Evolutionary conservation across 2,113 vertebrate genomes (phyloP).

Genomic region (Neomonachus schauinslandi): DNA sequence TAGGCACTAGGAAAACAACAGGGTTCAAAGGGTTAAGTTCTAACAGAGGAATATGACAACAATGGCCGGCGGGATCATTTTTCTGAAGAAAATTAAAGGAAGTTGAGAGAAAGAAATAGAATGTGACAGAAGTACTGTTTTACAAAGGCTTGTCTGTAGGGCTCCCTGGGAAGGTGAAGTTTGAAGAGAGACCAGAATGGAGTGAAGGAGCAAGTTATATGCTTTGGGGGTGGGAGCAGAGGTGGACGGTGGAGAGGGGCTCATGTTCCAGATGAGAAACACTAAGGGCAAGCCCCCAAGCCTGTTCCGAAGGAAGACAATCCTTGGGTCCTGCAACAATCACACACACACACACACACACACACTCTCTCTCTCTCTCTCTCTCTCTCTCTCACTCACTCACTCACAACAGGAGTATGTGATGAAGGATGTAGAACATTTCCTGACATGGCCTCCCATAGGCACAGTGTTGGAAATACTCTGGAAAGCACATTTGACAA

Average conservation of each 20-base stretch:
- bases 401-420: background rate
- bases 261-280: background rate
- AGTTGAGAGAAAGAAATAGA: background rate
- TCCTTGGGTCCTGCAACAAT: background rate
- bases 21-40: background rate
- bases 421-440: background rate
- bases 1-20: background rate
- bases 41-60: background rate
- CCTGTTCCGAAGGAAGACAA: background rate
- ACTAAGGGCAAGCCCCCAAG: background rate
- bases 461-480: background rate
- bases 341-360: background rate
- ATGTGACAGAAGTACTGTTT: background rate
- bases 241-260: rapidly evolving
- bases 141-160: background rate
- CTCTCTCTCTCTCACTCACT: background rate
- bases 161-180: background rate
- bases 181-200: background rate
- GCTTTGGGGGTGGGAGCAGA: rapidly evolving
- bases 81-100: background rate
- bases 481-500: background rate
- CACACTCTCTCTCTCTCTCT: background rate
- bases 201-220: rapidly evolving
- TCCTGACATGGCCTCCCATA: background rate
- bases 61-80: too few relatives aligned